A percentile compares a stretch with the other conserved stretches of the same genome.
These are phyloP conservation scores for Dunckerocampus dactyliophorus DNA, from an alignment of 2,113 vertebrate genomes.

Conservation along the genomic window DNA sequence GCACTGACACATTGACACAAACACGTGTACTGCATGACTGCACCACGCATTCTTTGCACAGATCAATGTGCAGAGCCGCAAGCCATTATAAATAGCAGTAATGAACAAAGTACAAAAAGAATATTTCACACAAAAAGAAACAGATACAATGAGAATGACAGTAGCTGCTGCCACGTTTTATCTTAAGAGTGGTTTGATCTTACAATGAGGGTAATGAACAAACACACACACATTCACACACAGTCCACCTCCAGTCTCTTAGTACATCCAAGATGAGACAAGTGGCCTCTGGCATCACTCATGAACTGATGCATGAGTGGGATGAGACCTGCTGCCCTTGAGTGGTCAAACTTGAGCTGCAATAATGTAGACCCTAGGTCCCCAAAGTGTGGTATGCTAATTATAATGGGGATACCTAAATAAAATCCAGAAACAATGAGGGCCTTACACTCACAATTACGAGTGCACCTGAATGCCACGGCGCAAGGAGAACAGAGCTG, in stretches of 20 bases:
- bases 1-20: conserved; percentile 36
- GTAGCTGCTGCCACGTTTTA: conserved; percentile 61
- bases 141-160: conserved; percentile 23
- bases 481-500: too few relatives aligned
- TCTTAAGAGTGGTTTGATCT: too few relatives aligned
- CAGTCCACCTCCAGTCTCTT: conserved; percentile 44
- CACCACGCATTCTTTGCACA: conserved; percentile 22
- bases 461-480: too few relatives aligned
- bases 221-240: conserved; percentile 23
- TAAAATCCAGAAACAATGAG: too few relatives aligned
- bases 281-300: conserved; percentile 44
- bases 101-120: conserved; percentile 18
- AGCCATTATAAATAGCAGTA: conserved; percentile 33
- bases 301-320: conserved; percentile 53
- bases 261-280: conserved; percentile 27
- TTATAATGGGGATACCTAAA: too few relatives aligned
- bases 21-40: conserved; percentile 34
- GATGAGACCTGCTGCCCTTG: conserved; percentile 49
- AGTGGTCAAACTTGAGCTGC: conserved; percentile 49
- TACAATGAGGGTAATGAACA: conserved; percentile 12
- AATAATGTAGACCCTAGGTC: background rate
- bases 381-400: too few relatives aligned
- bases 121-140: conserved; percentile 31
- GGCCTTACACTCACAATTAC: too few relatives aligned
- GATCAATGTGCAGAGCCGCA: conserved; percentile 19